Evolutionary conservation across 2,797 vertebrate species (phyloP).

Genomic region (Picus viridis): DNA sequence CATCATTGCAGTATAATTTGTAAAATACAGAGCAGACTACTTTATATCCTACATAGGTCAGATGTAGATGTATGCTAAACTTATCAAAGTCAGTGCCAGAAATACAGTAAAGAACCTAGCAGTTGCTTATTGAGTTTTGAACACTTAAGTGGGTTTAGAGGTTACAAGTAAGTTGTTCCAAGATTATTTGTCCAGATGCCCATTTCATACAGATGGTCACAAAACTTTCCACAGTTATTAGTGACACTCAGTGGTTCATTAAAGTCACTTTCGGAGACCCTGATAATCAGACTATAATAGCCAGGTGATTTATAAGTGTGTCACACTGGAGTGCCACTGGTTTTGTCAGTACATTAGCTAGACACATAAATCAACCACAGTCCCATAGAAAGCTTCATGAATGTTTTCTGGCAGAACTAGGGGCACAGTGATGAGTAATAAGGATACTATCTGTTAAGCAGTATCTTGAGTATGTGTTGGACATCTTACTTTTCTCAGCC

Average conservation of each 20-base stretch:
- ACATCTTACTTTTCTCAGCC: neutral
- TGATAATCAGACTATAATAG: neutral
- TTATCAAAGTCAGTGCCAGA: neutral
- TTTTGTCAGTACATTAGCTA: too few species aligned
- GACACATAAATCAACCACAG: too few species aligned
- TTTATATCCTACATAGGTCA: neutral
- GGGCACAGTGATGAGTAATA: neutral
- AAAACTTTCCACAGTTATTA: neutral
- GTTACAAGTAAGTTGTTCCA: neutral
- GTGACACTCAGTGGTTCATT: neutral
- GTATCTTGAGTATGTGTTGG: fast-evolving
- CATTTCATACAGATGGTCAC: neutral
- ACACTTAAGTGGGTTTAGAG: neutral
- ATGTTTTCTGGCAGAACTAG: neutral
- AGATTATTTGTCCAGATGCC: neutral
- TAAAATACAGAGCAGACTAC: neutral
- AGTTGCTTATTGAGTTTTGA: neutral
- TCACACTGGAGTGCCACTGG: neutral
- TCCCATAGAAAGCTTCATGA: too few species aligned
- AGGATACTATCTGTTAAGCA: neutral
- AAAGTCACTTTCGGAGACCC: neutral
- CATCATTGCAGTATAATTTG: neutral
- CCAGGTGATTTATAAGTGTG: neutral
- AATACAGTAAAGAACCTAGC: neutral
- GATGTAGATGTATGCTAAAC: neutral